Base-by-base conservation (phyloP, 2,888 invertebrate species). In the Acronicta aceris region DNA sequence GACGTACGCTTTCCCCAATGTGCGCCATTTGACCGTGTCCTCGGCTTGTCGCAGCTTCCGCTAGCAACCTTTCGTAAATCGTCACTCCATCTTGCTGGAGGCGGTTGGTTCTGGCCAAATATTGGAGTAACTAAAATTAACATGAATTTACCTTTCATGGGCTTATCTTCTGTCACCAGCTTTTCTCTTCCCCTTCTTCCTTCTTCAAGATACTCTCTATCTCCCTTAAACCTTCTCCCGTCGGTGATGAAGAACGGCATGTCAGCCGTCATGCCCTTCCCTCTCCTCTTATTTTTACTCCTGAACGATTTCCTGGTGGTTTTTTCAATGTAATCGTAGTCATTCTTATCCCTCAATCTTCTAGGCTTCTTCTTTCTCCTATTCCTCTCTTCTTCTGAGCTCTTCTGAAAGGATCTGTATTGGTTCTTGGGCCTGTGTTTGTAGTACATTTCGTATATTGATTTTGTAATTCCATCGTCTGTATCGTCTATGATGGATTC, bases 401-500 rank as follows among this genome's bases (percentile, higher is more conserved):
- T 65, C 16, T 59, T 71, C 0, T 16, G 16, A 0, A 3, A 16
- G 0, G 65, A 1, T 13, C 43, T 48, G 15, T 43, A 36, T 1
- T 55, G 40, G 17, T 13, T 45, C 15, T 58, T 65, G 0, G 75
- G 69, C 0, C 68, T 58, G 13, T 63, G 78, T 70, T 86, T 90
- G 72, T 92, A 93, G 58, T 93, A 93, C 93, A 93, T 93, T 16
- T 92, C 93, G 70, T 89, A 93, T 0, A 93, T 92, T 0, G 93
- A 93, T 61, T 86, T 91, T 0, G 93, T 93, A 12, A 93, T 81
- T 0, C 89, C 93, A 3, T 91, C 93, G 2, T 92, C 92, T 0
- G 74, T 50, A 5, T 86, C 83, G 2, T 88, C 87, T 4, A 65
- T 52, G 0, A 65, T 27, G 1, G 71, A 40, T 51, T 84, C 81